Percentiles rank a stretch among this genome's conserved stretches.
Conservation (phyloP, 2,888 invertebrate species). For the Athrips mouffetella region DNA sequence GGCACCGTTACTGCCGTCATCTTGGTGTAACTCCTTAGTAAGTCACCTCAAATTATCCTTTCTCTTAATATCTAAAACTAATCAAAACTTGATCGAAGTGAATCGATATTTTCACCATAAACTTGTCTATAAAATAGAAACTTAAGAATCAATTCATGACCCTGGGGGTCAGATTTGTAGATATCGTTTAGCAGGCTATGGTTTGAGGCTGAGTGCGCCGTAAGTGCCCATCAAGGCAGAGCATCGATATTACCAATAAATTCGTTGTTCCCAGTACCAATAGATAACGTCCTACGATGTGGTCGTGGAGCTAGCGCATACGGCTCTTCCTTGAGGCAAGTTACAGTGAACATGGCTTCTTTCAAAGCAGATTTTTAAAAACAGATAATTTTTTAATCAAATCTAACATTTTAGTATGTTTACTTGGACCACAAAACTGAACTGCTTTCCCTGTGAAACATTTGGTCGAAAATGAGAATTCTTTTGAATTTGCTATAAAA, state of each 20-base stretch:
- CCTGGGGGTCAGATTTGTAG: conserved; percentile 49
- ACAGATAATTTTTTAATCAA: no score
- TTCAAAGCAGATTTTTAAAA: neutral
- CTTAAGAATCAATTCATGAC: conserved; percentile 74
- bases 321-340: conserved; percentile 44
- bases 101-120: conserved; percentile 6
- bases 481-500: no score
- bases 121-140: conserved; percentile 49
- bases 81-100: conserved; percentile 7
- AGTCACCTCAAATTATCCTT: conserved; percentile 10
- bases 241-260: conserved; percentile 70
- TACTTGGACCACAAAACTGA: no score
- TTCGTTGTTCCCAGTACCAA: conserved; percentile 61
- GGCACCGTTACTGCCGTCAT: no score
- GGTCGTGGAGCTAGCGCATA: conserved; percentile 36
- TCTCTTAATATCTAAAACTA: conserved; percentile 7
- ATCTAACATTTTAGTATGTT: no score
- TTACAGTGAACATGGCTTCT: conserved; percentile 34
- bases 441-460: no score
- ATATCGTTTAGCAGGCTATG: conserved; percentile 44
- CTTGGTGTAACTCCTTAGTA: neutral
- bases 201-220: conserved; percentile 44
- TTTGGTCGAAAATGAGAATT: no score
- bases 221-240: conserved; percentile 58
- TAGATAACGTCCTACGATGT: conserved; percentile 62